phyloP scores from a whole-genome alignment of 2,797 vertebrate species.

The Leptodactylus fallax region DNA sequence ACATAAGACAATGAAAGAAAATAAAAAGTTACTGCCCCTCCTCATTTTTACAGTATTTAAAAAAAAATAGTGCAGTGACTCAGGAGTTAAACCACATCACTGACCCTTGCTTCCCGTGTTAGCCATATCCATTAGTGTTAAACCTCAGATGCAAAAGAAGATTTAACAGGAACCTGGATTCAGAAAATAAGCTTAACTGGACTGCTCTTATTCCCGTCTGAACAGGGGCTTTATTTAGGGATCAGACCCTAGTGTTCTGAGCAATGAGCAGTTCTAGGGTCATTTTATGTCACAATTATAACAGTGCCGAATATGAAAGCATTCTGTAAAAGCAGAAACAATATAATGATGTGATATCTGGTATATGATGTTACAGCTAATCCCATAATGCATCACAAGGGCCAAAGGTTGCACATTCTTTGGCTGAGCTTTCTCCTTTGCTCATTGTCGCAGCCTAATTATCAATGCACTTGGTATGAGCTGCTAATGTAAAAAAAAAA shows the following conservation, averaged over 20 bases:
- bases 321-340: not conserved
- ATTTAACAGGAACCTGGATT: slow-evolving; percentile 7
- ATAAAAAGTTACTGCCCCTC: not conserved
- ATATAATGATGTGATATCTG: not conserved
- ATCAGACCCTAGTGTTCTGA: not conserved
- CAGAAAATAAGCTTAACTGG: not conserved
- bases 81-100: not conserved
- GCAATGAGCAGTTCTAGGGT: not conserved
- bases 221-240: not conserved
- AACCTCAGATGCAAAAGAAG: slow-evolving; percentile 6
- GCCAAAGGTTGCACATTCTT: no score
- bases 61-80: no score
- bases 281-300: not conserved
- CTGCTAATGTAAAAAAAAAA: not conserved
- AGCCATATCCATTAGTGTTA: not conserved
- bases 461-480: no score
- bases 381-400: no score
- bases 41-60: not conserved
- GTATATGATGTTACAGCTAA: not conserved
- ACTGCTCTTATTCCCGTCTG: not conserved
- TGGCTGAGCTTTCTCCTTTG: no score
- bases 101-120: not conserved
- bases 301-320: not conserved
- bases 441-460: no score
- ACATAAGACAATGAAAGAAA: not conserved